Base-by-base conservation (phyloP, 2,888 invertebrate genomes). In the Scaptomyza caliginosa region DNA sequence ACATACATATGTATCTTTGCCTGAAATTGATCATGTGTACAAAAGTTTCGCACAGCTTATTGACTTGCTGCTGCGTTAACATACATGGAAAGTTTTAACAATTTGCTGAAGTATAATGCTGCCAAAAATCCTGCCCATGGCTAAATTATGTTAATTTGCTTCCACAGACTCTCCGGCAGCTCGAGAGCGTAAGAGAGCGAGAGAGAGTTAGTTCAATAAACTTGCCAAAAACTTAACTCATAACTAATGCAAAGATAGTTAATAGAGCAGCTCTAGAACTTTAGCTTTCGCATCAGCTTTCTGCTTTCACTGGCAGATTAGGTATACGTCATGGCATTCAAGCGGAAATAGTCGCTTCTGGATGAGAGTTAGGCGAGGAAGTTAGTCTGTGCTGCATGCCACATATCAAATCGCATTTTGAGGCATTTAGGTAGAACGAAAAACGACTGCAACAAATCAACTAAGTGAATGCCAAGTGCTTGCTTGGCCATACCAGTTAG, bases 361-460 rank as follows among this genome's bases (percentile, higher is more conserved):
- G 13, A 6, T 7, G 13, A 7, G 32, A 7, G 32, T 32, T 32
- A 32, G 32, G 13, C 7, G 13, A n/a, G n/a, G 8, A n/a, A 16
- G 7, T 17, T 16, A 8, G 7, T 17, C 26, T n/a, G 30, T 52
- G 49, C 46, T 69, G 59, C 74, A 66, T 64, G 60, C 60, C 68
- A 67, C 73, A 82, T 78, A 68, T 72, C 82, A 78, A 86, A 82
- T 82, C 87, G 79, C 76, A 86, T 84, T 34, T 86, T 63, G 69
- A 64, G 62, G 86, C 78, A 77, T 80, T 87, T 85, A 85, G 69
- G 58, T 63, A 71, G 60, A 48, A 79, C 71, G 83, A 86, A 87
- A 87, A 82, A 87, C 80, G 82, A 83, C 59, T 87, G 79, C 81
- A 85, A 86, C 81, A 82, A 82, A 87, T 82, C 88, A 83, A 75